Evolutionary conservation across 1,140 invertebrate species (phyloP).

Genomic region (Brachystomella parvula): DNA sequence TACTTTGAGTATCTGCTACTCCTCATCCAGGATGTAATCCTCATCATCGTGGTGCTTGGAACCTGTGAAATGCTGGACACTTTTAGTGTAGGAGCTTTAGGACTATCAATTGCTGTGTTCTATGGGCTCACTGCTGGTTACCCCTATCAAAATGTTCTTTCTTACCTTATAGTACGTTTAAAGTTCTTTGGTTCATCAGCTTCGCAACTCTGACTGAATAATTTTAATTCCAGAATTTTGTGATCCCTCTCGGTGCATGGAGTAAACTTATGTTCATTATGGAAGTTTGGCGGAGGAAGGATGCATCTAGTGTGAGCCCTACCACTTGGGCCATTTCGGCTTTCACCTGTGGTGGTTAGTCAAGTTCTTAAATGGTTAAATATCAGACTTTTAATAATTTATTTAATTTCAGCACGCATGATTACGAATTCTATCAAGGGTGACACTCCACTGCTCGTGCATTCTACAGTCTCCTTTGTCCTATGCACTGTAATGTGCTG

Average conservation of each 20-base stretch:
- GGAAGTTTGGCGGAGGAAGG: conserved; percentile 31
- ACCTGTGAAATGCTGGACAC: conserved; percentile 24
- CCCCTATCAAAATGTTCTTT: conserved; percentile 26
- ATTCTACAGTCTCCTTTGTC: conserved; percentile 33
- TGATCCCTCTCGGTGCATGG: conserved; percentile 37
- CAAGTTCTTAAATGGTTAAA: conserved; percentile 3
- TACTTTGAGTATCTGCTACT: conserved; percentile 38
- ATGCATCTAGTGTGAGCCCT: conserved; percentile 33
- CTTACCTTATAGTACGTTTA: conserved; percentile 34
- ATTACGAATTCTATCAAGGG: conserved; percentile 33
- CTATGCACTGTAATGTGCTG: conserved; percentile 33
- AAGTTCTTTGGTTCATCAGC: background rate
- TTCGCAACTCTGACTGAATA: background rate
- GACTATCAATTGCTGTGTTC: conserved; percentile 33
- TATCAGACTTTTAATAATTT: conserved; percentile 2
- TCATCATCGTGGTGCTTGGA: conserved; percentile 33
- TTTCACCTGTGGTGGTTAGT: conserved; percentile 38
- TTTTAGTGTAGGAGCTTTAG: conserved; percentile 21
- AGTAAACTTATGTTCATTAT: conserved; percentile 36
- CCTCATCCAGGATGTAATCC: conserved; percentile 37
- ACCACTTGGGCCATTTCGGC: conserved; percentile 37
- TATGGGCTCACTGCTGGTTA: conserved; percentile 30
- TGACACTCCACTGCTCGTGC: conserved; percentile 35
- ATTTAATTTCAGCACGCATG: conserved; percentile 27
- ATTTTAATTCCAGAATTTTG: conserved; percentile 27